Conservation (phyloP, 2,888 invertebrate species). For the Agriopis marginaria region DNA sequence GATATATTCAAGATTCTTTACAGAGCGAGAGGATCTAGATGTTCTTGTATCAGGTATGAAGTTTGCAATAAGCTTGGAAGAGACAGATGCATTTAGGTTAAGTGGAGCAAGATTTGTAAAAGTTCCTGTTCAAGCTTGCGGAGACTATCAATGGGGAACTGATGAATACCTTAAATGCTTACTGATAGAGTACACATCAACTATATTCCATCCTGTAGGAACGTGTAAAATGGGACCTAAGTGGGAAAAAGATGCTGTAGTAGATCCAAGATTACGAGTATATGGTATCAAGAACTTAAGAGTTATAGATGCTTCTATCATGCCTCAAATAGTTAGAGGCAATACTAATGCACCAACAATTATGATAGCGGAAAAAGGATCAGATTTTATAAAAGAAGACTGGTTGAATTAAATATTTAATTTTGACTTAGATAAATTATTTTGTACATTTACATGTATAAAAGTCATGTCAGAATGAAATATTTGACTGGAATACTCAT, state of each 20-base stretch:
- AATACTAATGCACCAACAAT: constrained; percentile 94
- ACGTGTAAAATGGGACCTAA: constrained; percentile 91
- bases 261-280: constrained; percentile 87
- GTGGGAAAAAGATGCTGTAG: constrained; percentile 87
- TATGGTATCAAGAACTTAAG: constrained; percentile 88
- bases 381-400: constrained; percentile 91
- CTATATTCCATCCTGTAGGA: constrained; percentile 90
- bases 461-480: background rate
- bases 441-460: background rate
- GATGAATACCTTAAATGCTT: constrained; percentile 90
- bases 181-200: constrained; percentile 88
- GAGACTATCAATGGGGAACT: constrained; percentile 83
- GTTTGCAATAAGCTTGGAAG: constrained; percentile 85
- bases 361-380: constrained; percentile 94
- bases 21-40: constrained; percentile 87
- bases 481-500: background rate
- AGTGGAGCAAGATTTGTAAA: constrained; percentile 86
- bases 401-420: constrained; percentile 56
- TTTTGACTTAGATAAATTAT: constrained; percentile 13
- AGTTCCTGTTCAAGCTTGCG: constrained; percentile 87
- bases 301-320: constrained; percentile 89
- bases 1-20: constrained; percentile 90
- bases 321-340: constrained; percentile 88
- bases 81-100: constrained; percentile 86
- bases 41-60: constrained; percentile 87